Evolutionary conservation across 2,797 vertebrate species (phyloP).

Genomic region (Tangara arthus): DNA sequence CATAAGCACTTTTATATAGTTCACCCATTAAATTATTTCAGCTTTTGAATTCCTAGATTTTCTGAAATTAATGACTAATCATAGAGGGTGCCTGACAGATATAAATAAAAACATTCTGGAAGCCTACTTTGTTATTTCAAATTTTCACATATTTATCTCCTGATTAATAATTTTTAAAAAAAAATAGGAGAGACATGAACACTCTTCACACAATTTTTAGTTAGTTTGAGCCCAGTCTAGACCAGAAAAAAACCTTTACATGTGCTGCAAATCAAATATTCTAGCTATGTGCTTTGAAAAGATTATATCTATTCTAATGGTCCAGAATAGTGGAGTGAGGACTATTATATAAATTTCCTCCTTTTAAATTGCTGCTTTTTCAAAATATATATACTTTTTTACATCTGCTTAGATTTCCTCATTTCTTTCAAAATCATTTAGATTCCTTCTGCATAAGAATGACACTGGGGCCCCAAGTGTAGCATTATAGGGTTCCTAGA

Average conservation of each 20-base stretch:
- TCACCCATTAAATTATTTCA: background rate
- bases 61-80: background rate
- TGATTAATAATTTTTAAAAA: background rate
- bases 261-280: background rate
- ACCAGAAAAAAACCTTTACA: background rate
- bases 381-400: background rate
- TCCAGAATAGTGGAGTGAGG: background rate
- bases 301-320: background rate
- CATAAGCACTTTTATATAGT: background rate
- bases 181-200: background rate
- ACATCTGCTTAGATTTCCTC: background rate
- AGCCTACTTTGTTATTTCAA: background rate
- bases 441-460: background rate
- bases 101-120: background rate
- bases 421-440: background rate
- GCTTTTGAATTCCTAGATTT: background rate
- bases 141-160: background rate
- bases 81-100: background rate
- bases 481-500: background rate
- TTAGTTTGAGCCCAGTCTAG: background rate
- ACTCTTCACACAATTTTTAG: background rate
- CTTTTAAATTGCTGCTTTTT: background rate
- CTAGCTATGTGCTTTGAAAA: background rate
- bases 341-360: background rate
- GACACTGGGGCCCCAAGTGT: rapidly evolving